phyloP scores from a whole-genome alignment of 2,888 invertebrate genomes.

The Xestia sexstrigata region DNA sequence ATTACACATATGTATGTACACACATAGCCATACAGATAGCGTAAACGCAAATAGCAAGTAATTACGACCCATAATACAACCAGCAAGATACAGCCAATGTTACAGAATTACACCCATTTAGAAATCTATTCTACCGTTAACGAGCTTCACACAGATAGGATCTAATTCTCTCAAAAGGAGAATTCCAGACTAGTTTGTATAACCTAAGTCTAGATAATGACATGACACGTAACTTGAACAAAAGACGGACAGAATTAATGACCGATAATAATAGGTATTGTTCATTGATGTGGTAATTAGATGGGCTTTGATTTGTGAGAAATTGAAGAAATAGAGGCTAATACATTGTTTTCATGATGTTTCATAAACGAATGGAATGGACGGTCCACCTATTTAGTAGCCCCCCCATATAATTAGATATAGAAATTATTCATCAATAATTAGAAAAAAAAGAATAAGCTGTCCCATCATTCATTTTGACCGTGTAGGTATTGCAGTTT shows the following conservation, averaged over 20 bases:
- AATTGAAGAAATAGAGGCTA: background rate
- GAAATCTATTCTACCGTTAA: conserved; percentile 48
- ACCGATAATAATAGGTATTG: conserved; percentile 29
- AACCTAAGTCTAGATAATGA: conserved; percentile 34
- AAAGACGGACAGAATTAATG: conserved; percentile 32
- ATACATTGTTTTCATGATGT: too few relatives aligned
- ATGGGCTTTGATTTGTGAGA: background rate
- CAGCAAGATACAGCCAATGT: conserved; percentile 22
- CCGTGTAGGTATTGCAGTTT: too few relatives aligned
- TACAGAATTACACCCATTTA: conserved; percentile 38
- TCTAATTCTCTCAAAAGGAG: conserved; percentile 20
- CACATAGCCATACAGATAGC: background rate
- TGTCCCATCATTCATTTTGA: too few relatives aligned
- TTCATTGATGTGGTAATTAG: conserved; percentile 50
- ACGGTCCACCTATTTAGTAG: too few relatives aligned
- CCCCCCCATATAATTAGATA: too few relatives aligned
- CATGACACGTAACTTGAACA: conserved; percentile 45
- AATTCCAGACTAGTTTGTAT: conserved; percentile 28
- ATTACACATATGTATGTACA: background rate
- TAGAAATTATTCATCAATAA: too few relatives aligned
- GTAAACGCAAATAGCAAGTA: conserved; percentile 21
- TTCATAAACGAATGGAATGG: too few relatives aligned
- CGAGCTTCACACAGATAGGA: conserved; percentile 29
- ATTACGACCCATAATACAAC: conserved; percentile 25
- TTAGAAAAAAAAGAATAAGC: too few relatives aligned